phyloP scores from a whole-genome alignment of 2,797 vertebrate genomes.

The Leuciscus waleckii region DNA sequence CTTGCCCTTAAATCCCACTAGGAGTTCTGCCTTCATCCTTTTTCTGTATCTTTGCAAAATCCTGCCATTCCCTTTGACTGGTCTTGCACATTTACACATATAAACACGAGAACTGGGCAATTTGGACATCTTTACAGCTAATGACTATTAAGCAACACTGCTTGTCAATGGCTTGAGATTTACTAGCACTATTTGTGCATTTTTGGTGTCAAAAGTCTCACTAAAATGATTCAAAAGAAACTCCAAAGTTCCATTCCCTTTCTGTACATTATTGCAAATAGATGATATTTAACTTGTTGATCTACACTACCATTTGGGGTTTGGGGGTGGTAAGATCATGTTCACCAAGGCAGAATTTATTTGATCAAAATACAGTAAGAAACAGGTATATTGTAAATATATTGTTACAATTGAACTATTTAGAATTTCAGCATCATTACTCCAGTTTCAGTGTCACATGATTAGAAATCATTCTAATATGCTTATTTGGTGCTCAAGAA shows the following conservation, averaged over 20 bases:
- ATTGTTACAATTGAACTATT: background rate
- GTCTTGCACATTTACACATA: constrained; percentile 12
- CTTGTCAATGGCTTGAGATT: constrained; percentile 30
- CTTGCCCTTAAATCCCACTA: constrained; percentile 22
- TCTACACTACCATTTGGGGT: background rate
- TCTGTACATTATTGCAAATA: background rate
- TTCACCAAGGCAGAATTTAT: background rate
- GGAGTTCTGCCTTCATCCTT: constrained; percentile 38
- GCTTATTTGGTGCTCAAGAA: background rate
- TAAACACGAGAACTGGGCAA: constrained; percentile 4
- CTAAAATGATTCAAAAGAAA: background rate
- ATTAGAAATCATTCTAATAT: background rate
- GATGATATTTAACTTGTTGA: background rate
- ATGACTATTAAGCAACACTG: constrained; percentile 14
- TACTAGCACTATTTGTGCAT: background rate
- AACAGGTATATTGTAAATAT: background rate
- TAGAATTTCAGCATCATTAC: background rate
- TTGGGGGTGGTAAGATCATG: background rate
- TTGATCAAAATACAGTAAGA: background rate
- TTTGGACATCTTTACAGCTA: constrained; percentile 12
- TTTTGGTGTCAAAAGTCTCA: background rate
- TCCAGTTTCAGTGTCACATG: background rate
- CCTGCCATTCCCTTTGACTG: constrained; percentile 13
- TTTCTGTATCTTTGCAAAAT: constrained; percentile 28
- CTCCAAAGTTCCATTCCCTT: background rate